Base-by-base conservation (phyloP, 2,797 vertebrate species). In the Acanthiza pusilla region DNA sequence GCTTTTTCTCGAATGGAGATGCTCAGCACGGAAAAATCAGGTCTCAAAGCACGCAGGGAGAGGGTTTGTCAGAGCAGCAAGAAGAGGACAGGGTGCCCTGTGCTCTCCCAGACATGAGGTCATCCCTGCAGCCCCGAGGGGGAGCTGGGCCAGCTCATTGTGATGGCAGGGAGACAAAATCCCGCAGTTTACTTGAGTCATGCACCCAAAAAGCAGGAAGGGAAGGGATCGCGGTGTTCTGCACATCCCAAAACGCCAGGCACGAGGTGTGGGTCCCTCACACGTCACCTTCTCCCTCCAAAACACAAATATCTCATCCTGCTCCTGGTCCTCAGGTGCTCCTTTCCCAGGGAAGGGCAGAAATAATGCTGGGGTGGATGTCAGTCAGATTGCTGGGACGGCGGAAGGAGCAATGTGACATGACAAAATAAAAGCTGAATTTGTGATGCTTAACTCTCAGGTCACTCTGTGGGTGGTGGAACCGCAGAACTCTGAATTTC, bases 71-170 rank as follows among this genome's bases (percentile, higher is more conserved):
- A 5, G 2, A 68, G 89, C 47, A 3, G 27, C 75, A 88, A 65
- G 79, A 72, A 75, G 88, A 63, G 14, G 60, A 74, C 38, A 30
- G 79, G 43, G 85, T 43, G 75, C 82, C 30, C 76, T 75, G 34
- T 62, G 70, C 85, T 94, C 58, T 75, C 61, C 88, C 91, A 96
- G 95, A 97, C 92, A 94, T 75, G 87, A 95, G 82, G 93, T 94
- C 92, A 94, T 78, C 65, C 5, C 7, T 63, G 54, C 85, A 40
- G 73, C 84, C 92, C 68, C 4, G 34, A 48, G 78, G 58, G 42
- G 30, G 16, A 18, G 76, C 77, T 61, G 58, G 18, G 79, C 55
- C 84, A 43, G 67, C 72, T 91, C 84, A 78, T 88, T 67, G 36
- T 13, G 68, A 91, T 45, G 71, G 38, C 42, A 61, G 80, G 67